phyloP scores from a whole-genome alignment of 2,888 invertebrate genomes.

The Heliconius hortense region DNA sequence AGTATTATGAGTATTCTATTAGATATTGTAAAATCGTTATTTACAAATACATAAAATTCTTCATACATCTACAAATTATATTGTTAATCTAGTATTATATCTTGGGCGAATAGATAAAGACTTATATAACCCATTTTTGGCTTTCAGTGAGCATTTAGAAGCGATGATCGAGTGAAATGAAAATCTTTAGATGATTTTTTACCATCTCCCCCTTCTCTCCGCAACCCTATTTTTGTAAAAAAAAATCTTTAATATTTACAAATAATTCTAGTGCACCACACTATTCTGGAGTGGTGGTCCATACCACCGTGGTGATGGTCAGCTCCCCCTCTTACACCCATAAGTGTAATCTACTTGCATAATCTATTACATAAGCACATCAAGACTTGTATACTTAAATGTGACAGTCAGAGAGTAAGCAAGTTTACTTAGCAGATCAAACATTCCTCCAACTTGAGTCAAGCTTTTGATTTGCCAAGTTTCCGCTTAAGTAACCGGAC shows the following conservation, averaged over 20 bases:
- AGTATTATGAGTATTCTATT: no score
- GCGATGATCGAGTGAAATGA: not conserved
- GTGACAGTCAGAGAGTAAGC: slow-evolving; percentile 51
- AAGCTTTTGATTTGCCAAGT: slow-evolving; percentile 66
- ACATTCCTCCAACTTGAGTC: slow-evolving; percentile 59
- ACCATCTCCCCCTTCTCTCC: no score
- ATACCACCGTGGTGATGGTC: no score
- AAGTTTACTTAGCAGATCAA: slow-evolving; percentile 58
- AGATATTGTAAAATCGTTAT: no score
- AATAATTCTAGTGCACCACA: no score
- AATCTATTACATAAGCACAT: slow-evolving; percentile 46
- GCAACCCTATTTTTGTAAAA: no score
- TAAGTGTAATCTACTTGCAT: slow-evolving; percentile 42
- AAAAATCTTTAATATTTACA: no score
- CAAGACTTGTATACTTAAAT: slow-evolving; percentile 51
- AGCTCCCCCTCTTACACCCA: not conserved
- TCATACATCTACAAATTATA: not conserved
- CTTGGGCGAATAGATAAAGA: no score
- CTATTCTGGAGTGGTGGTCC: no score
- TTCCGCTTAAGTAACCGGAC: slow-evolving; percentile 57
- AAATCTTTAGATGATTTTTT: not conserved
- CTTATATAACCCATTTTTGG: no score
- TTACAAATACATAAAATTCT: no score
- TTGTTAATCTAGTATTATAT: slow-evolving; percentile 26
- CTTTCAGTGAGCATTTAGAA: no score